phyloP scores from a whole-genome alignment of 2,888 invertebrate genomes.

The Apamea sordens region DNA sequence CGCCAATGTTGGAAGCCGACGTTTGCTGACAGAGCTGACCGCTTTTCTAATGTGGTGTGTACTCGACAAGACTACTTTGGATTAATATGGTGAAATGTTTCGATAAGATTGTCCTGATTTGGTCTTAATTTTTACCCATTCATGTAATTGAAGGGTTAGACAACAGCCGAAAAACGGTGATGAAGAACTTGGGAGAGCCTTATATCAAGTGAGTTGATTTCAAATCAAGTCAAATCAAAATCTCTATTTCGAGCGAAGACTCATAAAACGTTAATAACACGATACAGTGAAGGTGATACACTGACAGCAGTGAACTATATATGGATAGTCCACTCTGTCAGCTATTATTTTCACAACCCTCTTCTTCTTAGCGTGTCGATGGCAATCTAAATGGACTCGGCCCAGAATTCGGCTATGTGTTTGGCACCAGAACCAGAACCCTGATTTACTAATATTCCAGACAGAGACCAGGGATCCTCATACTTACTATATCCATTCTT shows the following conservation, averaged over 20 bases:
- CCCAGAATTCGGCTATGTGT: neutral
- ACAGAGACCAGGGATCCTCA: neutral
- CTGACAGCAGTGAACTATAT: neutral
- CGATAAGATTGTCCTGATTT: neutral
- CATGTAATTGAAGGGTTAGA: neutral
- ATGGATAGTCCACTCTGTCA: neutral
- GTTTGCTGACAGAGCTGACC: slow-evolving; percentile 8
- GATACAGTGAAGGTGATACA: neutral
- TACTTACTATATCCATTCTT: neutral
- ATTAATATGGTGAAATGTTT: neutral
- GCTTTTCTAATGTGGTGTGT: slow-evolving; percentile 26
- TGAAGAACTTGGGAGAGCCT: too few species aligned
- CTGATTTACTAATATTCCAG: neutral
- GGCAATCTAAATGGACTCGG: neutral
- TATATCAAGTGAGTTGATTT: neutral
- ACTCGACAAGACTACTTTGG: neutral
- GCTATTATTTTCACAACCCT: neutral
- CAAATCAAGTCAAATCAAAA: neutral
- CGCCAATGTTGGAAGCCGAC: slow-evolving; percentile 60
- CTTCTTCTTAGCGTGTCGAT: neutral
- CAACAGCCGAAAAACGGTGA: too few species aligned
- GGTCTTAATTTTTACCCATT: neutral
- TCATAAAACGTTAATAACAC: neutral
- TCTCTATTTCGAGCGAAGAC: neutral
- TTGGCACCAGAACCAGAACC: neutral